Evolutionary conservation across 2,797 vertebrate species (phyloP), one percentile per base, ranked within the genome.

Genomic region (Diglossa cyanea): DNA sequence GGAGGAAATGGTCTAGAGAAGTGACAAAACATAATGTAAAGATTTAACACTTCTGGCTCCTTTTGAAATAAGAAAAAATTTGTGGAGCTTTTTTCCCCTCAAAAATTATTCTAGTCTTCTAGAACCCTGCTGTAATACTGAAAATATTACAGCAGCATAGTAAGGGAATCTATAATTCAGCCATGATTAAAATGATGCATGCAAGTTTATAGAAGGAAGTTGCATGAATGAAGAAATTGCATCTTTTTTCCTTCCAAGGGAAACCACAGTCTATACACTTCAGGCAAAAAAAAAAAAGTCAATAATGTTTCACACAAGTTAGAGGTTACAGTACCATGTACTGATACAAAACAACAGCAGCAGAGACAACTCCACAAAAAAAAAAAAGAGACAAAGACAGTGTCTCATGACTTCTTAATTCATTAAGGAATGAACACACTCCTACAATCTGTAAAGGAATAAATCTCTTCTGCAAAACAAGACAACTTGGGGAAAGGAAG

Each of bases 41-140:
- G 17, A 24, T 2, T 19, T 33, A 70, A 53, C 21, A 51, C 21
- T 35, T 75, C 18, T 61, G 20, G 9, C 1, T 47, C 4, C 42
- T 78, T 71, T 33, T 55, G 40, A 86, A 91, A 47, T 25, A 71
- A 39, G 5, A 75, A 66, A 0, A 40, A 58, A 77, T 33, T 28
- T 47, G 11, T 31, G 2, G 0, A 0, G 0, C 7, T 2, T 63
- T 70, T 40, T 51, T 50, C 6, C 25, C 17, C 18, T 53, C 28
- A n/a, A 50, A 55, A 85, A 63, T 23, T 50, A 24, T 61, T 63
- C 21, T 39, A 24, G 18, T 37, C 79, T 70, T 63, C 10, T 70
- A 76, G 55, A 35, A 81, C 17, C 7, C 7, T 15, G 2, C 6
- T 20, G 10, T 37, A 85, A 55, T 51, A 85, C 31, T 17, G 35